A percentile compares a stretch with the other conserved stretches of the same genome.
phyloP scores from a whole-genome alignment of 37 sponge, comb jelly and placozoan genomes.

The Ephydatia muelleri region DNA sequence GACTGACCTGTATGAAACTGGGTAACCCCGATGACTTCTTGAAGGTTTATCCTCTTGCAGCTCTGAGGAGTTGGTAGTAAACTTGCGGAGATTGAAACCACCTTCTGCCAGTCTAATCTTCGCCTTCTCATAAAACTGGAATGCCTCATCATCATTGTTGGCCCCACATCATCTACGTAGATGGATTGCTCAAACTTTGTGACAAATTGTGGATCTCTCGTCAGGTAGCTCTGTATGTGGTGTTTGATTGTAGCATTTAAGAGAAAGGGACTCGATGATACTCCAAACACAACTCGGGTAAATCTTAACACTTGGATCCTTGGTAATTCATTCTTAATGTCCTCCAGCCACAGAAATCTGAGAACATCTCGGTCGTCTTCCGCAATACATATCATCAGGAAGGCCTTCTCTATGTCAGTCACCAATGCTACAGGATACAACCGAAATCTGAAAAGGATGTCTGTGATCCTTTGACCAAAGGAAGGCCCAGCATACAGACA shows the following conservation, averaged over 20 bases:
- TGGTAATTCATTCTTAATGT: constrained; percentile 3
- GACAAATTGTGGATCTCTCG: constrained; percentile 16
- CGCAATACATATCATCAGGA: constrained; percentile 1
- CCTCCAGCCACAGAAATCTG: constrained; percentile 44
- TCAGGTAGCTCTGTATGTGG: constrained; percentile 17
- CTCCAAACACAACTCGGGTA: constrained; percentile 26
- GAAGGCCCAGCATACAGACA: constrained; percentile 19
- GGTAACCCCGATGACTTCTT: not conserved
- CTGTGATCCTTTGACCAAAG: constrained; percentile 25
- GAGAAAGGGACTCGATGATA: constrained; percentile 32
- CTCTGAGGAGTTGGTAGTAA: constrained; percentile 14
- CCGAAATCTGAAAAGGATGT: constrained; percentile 25
- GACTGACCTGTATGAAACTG: no score
- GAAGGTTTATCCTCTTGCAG: constrained; percentile 6
- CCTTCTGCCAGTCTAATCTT: constrained; percentile 9
- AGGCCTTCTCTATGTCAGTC: constrained; percentile 32
- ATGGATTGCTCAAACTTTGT: constrained; percentile 17
- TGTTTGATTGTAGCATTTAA: constrained; percentile 29
- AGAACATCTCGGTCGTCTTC: constrained; percentile 46
- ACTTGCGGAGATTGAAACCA: constrained; percentile 40
- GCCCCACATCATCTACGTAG: constrained; percentile 46
- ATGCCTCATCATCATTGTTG: constrained; percentile 24
- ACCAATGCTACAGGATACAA: not conserved
- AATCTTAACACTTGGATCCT: constrained; percentile 10
- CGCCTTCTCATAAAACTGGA: constrained; percentile 8